A percentile compares a stretch with the other conserved stretches of the same genome.
Conservation (phyloP, 1,140 invertebrate genomes). For the Hyphantria cunea region DNA sequence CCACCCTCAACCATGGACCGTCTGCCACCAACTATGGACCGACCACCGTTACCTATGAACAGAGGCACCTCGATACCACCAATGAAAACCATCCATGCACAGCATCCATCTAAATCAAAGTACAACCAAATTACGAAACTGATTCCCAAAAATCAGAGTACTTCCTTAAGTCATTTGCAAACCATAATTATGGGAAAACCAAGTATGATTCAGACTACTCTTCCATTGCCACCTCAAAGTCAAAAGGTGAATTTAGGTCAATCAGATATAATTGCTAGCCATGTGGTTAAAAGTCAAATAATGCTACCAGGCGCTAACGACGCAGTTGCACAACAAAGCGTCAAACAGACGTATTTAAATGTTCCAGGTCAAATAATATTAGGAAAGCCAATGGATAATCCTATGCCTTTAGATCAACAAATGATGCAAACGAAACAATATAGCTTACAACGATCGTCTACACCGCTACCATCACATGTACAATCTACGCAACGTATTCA, state of each 20-base stretch:
- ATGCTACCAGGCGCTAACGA: slow-evolving; percentile 58
- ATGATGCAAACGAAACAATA: slow-evolving; percentile 67
- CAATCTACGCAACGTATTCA: slow-evolving; percentile 42
- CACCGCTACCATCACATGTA: slow-evolving; percentile 37
- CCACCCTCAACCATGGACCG: slow-evolving; percentile 44
- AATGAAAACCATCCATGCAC: slow-evolving; percentile 62
- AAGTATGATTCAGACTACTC: slow-evolving; percentile 11
- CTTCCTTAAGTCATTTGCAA: slow-evolving; percentile 33
- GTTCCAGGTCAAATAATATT: slow-evolving; percentile 78
- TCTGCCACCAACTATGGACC: slow-evolving; percentile 43
- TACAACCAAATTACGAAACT: slow-evolving; percentile 46
- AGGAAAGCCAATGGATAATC: slow-evolving; percentile 78
- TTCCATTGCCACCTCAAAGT: slow-evolving; percentile 50
- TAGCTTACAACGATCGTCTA: slow-evolving; percentile 42
- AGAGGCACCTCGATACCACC: slow-evolving; percentile 41
- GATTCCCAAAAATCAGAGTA: slow-evolving; percentile 25
- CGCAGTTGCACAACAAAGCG: slow-evolving; percentile 55
- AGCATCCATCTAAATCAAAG: slow-evolving; percentile 48
- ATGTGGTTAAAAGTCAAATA: slow-evolving; percentile 77
- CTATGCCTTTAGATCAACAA: slow-evolving; percentile 73
- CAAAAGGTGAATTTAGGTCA: slow-evolving; percentile 75
- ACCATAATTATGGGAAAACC: slow-evolving; percentile 64
- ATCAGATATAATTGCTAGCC: slow-evolving; percentile 76
- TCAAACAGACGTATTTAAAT: slow-evolving; percentile 52
- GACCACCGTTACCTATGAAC: slow-evolving; percentile 51